phyloP scores from a whole-genome alignment of 2,888 invertebrate species.

The Dynastes tityus region DNA sequence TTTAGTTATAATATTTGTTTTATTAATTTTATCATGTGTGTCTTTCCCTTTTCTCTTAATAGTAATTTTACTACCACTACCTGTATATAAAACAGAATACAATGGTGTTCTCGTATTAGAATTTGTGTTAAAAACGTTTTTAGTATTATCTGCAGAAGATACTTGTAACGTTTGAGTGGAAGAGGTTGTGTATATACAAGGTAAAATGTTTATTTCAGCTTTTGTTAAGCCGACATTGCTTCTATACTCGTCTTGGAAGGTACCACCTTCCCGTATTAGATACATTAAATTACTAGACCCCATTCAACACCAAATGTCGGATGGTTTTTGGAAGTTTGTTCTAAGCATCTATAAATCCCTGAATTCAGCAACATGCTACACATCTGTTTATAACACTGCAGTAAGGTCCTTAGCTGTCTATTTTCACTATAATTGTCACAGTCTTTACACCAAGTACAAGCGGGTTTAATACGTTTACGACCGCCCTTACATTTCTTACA shows the following conservation, averaged over 20 bases:
- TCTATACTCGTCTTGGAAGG: slow-evolving; percentile 84
- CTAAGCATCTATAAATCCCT: slow-evolving; percentile 78
- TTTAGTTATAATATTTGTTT: slow-evolving; percentile 56
- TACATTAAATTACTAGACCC: slow-evolving; percentile 79
- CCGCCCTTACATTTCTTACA: slow-evolving; percentile 89
- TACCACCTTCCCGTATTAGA: slow-evolving; percentile 86
- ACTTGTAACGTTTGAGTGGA: slow-evolving; percentile 71
- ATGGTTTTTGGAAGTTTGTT: slow-evolving; percentile 73
- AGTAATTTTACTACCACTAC: slow-evolving; percentile 87
- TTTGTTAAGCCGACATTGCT: slow-evolving; percentile 82
- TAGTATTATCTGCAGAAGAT: slow-evolving; percentile 52
- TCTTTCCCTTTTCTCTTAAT: slow-evolving; percentile 81
- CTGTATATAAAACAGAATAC: slow-evolving; percentile 87
- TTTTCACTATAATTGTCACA: slow-evolving; percentile 88
- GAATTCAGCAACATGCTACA: slow-evolving; percentile 88
- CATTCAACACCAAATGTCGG: slow-evolving; percentile 72
- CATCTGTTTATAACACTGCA: slow-evolving; percentile 91
- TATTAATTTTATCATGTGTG: slow-evolving; percentile 71
- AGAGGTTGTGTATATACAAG: slow-evolving; percentile 81
- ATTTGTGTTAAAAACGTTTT: slow-evolving; percentile 60
- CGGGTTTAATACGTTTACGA: slow-evolving; percentile 87
- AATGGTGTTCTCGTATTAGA: slow-evolving; percentile 76
- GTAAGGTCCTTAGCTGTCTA: slow-evolving; percentile 83
- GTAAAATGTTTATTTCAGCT: slow-evolving; percentile 82
- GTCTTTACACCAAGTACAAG: slow-evolving; percentile 89